Conservation (phyloP, 2,797 vertebrate genomes). For the Acanthiza pusilla region DNA sequence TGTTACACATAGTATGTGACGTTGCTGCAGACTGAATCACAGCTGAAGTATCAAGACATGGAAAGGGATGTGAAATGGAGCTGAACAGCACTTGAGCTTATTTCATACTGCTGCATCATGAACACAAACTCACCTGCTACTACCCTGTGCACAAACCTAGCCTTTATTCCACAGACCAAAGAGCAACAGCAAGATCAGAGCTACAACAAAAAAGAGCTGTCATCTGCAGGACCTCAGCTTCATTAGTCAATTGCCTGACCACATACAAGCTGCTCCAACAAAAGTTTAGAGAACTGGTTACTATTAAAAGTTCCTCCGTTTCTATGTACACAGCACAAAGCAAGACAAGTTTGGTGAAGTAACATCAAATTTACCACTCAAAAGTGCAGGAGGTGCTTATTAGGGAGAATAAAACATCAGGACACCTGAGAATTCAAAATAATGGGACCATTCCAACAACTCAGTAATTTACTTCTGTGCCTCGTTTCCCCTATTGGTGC, state of each 20-base stretch:
- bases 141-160: background rate
- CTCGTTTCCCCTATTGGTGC: background rate
- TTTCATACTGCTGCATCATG: background rate
- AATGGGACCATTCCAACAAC: background rate
- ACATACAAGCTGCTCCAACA: background rate
- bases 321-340: background rate
- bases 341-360: background rate
- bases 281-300: background rate
- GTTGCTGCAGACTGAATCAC: background rate
- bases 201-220: background rate
- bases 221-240: background rate
- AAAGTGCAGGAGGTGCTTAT: background rate
- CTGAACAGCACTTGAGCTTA: background rate
- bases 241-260: background rate
- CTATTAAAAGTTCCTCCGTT: background rate
- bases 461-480: background rate
- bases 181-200: background rate
- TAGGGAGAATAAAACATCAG: background rate
- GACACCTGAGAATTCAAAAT: background rate
- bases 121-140: background rate
- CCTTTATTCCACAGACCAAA: background rate
- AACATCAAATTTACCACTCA: background rate
- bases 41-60: background rate
- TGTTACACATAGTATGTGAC: background rate
- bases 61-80: background rate